phyloP scores from a whole-genome alignment of 1,140 invertebrate species.

The Anastrepha ludens region DNA sequence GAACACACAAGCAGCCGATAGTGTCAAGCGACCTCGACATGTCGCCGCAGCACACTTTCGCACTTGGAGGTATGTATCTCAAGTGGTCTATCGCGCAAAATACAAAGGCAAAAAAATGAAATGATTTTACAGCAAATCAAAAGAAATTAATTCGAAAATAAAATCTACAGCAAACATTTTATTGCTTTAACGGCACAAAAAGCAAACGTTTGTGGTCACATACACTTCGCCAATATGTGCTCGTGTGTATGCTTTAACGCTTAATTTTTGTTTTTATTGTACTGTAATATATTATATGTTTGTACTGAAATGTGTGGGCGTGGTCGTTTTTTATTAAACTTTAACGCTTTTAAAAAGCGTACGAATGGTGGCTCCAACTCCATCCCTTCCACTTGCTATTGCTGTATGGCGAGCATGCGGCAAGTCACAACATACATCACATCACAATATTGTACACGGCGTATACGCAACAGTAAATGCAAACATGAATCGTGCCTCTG shows the following conservation, averaged over 20 bases:
- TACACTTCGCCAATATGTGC: not conserved
- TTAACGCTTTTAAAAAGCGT: not conserved
- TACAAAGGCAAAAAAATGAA: not conserved
- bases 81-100: slow-evolving; percentile 6
- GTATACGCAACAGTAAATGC: not conserved
- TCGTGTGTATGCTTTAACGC: not conserved
- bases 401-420: not conserved
- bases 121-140: not conserved
- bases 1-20: not conserved
- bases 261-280: too few species aligned
- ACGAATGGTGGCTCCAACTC: not conserved
- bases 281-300: not conserved
- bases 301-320: not conserved
- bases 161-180: slow-evolving; percentile 3
- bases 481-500: not conserved
- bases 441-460: not conserved
- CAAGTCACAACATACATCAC: not conserved
- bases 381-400: not conserved
- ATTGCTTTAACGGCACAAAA: not conserved
- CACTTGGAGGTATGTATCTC: not conserved
- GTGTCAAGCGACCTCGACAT: not conserved
- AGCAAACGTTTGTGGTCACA: too few species aligned
- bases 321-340: not conserved
- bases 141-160: not conserved
- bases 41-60: too few species aligned